Conservation (phyloP, 2,888 invertebrate genomes). For the Nowickia ferox region DNA sequence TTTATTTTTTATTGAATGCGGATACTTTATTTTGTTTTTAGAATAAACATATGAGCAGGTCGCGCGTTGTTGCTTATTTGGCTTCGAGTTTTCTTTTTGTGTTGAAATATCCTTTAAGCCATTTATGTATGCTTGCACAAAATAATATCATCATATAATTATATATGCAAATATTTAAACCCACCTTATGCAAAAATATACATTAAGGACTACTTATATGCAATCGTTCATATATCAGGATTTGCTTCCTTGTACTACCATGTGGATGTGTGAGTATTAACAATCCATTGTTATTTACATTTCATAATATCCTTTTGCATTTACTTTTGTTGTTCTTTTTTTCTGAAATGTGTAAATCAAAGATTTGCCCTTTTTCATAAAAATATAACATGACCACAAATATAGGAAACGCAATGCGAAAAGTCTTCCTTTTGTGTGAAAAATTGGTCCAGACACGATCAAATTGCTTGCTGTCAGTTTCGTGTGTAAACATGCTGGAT, state of each 20-base stretch:
- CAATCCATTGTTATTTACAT: conserved; percentile 25
- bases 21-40: conserved; percentile 24
- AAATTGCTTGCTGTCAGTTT: too few species aligned
- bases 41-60: conserved; percentile 34
- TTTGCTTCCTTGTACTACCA: not conserved
- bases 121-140: conserved; percentile 70
- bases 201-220: not conserved
- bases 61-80: conserved; percentile 29
- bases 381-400: conserved; percentile 21
- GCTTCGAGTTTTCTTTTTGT: conserved; percentile 22
- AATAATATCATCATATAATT: conserved; percentile 70
- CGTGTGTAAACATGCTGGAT: too few species aligned
- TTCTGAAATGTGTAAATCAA: conserved; percentile 37
- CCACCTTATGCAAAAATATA: not conserved
- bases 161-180: conserved; percentile 65
- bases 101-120: conserved; percentile 66
- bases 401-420: not conserved
- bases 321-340: conserved; percentile 7
- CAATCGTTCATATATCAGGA: not conserved
- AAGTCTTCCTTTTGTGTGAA: too few species aligned
- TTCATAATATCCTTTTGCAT: conserved; percentile 32
- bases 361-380: conserved; percentile 17
- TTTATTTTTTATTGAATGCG: not conserved
- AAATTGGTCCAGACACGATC: not conserved
- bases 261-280: conserved; percentile 3